These are phyloP conservation scores for Lepidocyrtinus sp. DNA, from an alignment of 2,888 invertebrate genomes.

Conservation along the genomic window DNA sequence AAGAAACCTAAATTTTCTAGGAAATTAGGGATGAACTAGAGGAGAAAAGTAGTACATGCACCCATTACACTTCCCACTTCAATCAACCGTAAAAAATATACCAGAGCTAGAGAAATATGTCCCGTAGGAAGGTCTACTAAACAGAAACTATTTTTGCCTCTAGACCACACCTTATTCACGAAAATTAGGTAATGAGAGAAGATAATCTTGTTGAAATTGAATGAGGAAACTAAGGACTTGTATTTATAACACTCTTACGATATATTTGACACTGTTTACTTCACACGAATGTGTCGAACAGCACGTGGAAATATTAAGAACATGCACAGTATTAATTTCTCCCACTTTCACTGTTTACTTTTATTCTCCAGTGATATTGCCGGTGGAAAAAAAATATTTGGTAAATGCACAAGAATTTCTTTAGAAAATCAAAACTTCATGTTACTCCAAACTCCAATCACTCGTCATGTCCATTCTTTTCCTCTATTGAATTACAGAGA, in stretches of 20 bases:
- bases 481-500: too few relatives aligned
- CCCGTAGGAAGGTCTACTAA: too few relatives aligned
- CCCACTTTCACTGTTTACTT: too few relatives aligned
- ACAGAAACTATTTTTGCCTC: neutral
- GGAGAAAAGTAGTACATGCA: neutral
- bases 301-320: too few relatives aligned
- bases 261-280: neutral
- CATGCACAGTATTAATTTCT: too few relatives aligned
- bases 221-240: neutral
- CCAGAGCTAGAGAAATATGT: neutral
- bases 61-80: neutral
- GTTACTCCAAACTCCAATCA: too few relatives aligned
- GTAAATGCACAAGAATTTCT: too few relatives aligned
- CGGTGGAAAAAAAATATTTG: too few relatives aligned
- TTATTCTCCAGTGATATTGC: too few relatives aligned
- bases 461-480: too few relatives aligned
- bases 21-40: neutral
- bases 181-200: conserved; percentile 10
- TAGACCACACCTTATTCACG: neutral
- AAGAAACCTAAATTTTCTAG: neutral
- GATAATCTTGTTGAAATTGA: neutral
- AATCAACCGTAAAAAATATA: conserved; percentile 8
- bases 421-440: too few relatives aligned
- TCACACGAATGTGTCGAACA: too few relatives aligned
- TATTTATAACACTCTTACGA: neutral